Evolutionary conservation across 2,113 vertebrate genomes (phyloP).

Genomic region (Camelus bactrianus): DNA sequence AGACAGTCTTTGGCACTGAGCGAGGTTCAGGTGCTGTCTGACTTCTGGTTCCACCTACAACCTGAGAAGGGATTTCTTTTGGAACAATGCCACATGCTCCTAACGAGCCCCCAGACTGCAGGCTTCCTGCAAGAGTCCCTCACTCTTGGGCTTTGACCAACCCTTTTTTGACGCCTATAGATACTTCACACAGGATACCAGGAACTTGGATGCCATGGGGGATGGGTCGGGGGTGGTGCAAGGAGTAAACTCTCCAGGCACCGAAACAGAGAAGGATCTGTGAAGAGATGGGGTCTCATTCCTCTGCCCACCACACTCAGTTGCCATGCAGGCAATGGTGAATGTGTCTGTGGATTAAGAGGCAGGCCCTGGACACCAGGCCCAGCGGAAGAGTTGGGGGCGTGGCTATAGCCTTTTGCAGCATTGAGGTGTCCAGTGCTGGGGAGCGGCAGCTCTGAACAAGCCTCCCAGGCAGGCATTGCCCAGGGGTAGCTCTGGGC

Average conservation of each 20-base stretch:
- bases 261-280: not conserved
- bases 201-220: not conserved
- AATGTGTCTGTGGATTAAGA: fast-evolving
- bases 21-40: not conserved
- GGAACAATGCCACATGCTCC: not conserved
- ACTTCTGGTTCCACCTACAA: not conserved
- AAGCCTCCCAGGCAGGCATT: not conserved
- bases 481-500: not conserved
- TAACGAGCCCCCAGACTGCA: not conserved
- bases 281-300: not conserved
- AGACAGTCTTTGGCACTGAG: not conserved
- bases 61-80: not conserved
- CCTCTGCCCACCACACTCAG: fast-evolving
- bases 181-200: constrained; percentile 22
- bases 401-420: not conserved
- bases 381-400: not conserved
- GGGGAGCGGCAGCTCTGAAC: not conserved
- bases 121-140: not conserved
- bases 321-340: fast-evolving
- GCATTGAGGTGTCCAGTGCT: fast-evolving
- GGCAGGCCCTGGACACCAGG: not conserved
- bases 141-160: not conserved
- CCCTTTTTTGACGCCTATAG: not conserved
- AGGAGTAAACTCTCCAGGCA: not conserved
- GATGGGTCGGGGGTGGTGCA: fast-evolving